Evolutionary conservation across 2,113 vertebrate genomes (phyloP).

Genomic region (Rhinolophus ferrumequinum): DNA sequence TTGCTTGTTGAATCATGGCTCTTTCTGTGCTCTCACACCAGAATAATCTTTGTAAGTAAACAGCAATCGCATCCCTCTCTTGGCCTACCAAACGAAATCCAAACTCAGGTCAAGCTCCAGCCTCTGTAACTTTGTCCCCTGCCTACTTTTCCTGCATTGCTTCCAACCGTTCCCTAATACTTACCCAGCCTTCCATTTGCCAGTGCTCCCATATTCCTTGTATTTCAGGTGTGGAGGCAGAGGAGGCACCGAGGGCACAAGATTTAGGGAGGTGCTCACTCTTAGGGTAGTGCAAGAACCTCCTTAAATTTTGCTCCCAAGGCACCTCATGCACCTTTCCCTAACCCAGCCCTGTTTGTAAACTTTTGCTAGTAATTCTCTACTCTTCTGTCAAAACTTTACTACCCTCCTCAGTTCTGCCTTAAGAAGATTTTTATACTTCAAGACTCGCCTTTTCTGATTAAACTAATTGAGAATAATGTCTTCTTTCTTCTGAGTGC

Average conservation of each 20-base stretch:
- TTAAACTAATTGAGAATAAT: background rate
- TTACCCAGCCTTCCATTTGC: background rate
- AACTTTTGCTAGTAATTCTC: background rate
- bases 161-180: background rate
- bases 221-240: background rate
- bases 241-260: background rate
- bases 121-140: background rate
- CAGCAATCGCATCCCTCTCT: background rate
- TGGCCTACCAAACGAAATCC: background rate
- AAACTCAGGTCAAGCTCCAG: background rate
- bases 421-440: background rate
- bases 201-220: background rate
- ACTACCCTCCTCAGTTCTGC: background rate
- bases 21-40: background rate
- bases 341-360: background rate
- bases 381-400: background rate
- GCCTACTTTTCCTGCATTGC: background rate
- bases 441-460: slow-evolving; percentile 2
- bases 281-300: background rate
- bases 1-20: background rate
- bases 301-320: background rate
- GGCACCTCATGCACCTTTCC: background rate
- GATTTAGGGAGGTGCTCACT: background rate
- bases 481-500: background rate
- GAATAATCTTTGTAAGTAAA: background rate